phyloP scores from a whole-genome alignment of 2,113 vertebrate genomes.

The Callocephalon fimbriatum region DNA sequence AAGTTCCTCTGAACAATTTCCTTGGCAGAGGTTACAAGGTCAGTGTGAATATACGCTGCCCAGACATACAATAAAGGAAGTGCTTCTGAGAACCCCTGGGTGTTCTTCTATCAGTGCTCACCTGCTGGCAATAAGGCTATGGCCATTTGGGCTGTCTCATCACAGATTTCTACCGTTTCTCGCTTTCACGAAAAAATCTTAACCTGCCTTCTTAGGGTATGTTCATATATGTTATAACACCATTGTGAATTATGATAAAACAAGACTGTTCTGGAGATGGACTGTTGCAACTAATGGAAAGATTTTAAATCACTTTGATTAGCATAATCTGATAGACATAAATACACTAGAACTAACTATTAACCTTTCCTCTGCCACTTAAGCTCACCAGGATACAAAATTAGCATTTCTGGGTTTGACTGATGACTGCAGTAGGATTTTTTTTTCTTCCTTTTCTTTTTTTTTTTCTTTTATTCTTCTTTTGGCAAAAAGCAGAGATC shows the following conservation, averaged over 20 bases:
- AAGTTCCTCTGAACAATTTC: not conserved
- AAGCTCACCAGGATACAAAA: not conserved
- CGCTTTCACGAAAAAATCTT: not conserved
- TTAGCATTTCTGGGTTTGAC: not conserved
- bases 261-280: not conserved
- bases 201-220: not conserved
- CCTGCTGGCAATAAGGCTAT: not conserved
- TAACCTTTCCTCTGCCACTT: not conserved
- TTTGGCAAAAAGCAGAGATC: not conserved
- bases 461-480: not conserved
- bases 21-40: not conserved
- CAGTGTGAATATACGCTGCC: not conserved
- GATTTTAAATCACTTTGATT: not conserved
- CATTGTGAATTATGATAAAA: not conserved
- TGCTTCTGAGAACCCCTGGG: not conserved
- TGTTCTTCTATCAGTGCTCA: rapidly evolving
- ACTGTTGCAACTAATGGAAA: not conserved
- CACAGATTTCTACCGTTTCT: not conserved
- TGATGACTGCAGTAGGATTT: not conserved
- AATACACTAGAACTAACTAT: not conserved
- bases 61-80: not conserved
- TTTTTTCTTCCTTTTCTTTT: not conserved
- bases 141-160: not conserved
- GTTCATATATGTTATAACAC: not conserved
- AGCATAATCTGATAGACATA: not conserved